These are phyloP conservation scores for Himalopsyche anomala DNA, from an alignment of 2,888 invertebrate genomes.

Conservation along the genomic window DNA sequence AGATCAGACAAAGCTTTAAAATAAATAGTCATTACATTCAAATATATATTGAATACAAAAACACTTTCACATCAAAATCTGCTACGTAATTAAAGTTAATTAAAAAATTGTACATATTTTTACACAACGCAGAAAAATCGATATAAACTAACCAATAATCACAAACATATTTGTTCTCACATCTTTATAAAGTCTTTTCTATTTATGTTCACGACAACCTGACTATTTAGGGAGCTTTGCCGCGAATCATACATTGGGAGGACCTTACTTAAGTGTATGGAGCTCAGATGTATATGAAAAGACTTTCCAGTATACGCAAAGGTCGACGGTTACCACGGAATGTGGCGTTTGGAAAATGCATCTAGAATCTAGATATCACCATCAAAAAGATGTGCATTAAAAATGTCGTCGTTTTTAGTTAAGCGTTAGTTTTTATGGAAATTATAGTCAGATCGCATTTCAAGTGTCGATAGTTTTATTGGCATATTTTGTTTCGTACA, in stretches of 20 bases:
- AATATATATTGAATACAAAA: too few species aligned
- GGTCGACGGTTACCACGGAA: constrained; percentile 42
- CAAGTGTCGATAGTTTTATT: constrained; percentile 37
- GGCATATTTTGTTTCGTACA: constrained; percentile 29
- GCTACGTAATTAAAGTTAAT: too few species aligned
- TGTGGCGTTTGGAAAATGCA: constrained; percentile 40
- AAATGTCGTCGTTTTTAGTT: constrained; percentile 36
- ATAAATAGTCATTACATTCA: too few species aligned
- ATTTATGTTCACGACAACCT: too few species aligned
- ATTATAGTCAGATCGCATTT: constrained; percentile 23
- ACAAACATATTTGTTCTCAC: too few species aligned
- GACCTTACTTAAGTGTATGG: not conserved
- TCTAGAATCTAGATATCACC: constrained; percentile 38
- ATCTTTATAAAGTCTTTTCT: too few species aligned
- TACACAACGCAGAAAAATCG: too few species aligned
- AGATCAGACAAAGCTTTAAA: too few species aligned
- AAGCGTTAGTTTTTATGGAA: constrained; percentile 39
- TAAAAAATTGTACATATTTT: too few species aligned
- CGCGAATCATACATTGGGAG: not conserved
- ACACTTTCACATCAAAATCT: too few species aligned
- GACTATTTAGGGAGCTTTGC: not conserved
- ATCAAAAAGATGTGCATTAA: constrained; percentile 39
- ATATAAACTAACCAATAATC: too few species aligned
- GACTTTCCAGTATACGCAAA: constrained; percentile 22
- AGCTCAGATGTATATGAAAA: not conserved